A percentile compares a stretch with the other conserved stretches of the same genome.
phyloP scores from a whole-genome alignment of 2,888 invertebrate genomes.

The Arge pagana region DNA sequence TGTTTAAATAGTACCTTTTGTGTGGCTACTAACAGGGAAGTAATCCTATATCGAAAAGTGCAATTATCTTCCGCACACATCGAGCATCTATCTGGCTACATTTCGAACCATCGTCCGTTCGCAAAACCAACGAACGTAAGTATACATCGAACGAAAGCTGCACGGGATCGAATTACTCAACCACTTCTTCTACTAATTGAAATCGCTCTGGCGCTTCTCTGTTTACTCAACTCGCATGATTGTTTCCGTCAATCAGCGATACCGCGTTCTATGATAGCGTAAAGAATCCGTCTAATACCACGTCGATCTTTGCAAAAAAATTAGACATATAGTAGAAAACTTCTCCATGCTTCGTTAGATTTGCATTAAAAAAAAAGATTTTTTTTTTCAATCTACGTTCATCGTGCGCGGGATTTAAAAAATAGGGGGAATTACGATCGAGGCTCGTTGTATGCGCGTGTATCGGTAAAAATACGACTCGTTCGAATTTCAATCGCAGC shows the following conservation, averaged over 20 bases:
- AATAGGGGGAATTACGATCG: too few species aligned
- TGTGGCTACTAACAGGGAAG: constrained; percentile 1
- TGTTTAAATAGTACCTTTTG: neutral
- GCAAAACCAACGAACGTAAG: neutral
- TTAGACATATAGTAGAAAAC: too few species aligned
- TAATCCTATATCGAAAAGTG: constrained; percentile 4
- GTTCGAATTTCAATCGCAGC: constrained; percentile 37
- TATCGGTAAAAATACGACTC: constrained; percentile 35
- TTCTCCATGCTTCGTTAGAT: too few species aligned
- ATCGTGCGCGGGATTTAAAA: too few species aligned
- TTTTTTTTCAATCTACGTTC: constrained; percentile 2
- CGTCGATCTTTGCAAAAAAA: too few species aligned
- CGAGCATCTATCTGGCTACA: constrained; percentile 4
- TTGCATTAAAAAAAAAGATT: too few species aligned
- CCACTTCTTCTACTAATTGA: constrained; percentile 1
- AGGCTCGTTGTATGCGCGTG: too few species aligned
- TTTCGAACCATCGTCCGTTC: constrained; percentile 6
- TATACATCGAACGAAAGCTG: neutral
- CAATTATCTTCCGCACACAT: neutral
- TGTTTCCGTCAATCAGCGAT: too few species aligned
- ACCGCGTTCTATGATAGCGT: too few species aligned
- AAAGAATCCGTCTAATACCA: too few species aligned
- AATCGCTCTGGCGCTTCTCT: too few species aligned
- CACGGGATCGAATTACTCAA: constrained; percentile 1
- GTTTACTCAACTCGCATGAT: too few species aligned